These are phyloP conservation scores for Liolophura sinensis DNA, from an alignment of 1,140 invertebrate species.

Conservation along the genomic window DNA sequence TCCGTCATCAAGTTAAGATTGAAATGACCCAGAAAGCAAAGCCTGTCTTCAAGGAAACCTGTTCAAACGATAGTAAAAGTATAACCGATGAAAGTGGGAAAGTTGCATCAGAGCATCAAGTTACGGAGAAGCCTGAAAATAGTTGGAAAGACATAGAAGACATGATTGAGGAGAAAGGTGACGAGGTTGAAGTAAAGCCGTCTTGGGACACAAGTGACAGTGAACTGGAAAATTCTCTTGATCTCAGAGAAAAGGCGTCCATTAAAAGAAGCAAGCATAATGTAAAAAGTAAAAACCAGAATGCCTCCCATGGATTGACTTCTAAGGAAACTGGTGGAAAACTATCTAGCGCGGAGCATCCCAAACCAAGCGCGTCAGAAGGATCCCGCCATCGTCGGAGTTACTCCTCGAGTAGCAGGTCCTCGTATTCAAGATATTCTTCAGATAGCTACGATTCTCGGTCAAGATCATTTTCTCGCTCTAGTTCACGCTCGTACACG, in stretches of 20 bases:
- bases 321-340: constrained; percentile 2
- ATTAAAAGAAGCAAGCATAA: constrained; percentile 16
- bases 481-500: constrained; percentile 27
- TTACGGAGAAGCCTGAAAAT: constrained; percentile 25
- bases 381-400: constrained; percentile 13
- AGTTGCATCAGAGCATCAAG: constrained; percentile 17
- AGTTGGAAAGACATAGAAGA: constrained; percentile 50
- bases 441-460: constrained; percentile 26
- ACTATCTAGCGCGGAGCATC: background rate
- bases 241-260: constrained; percentile 11
- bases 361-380: background rate
- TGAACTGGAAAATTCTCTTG: constrained; percentile 34
- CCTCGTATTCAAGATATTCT: constrained; percentile 25
- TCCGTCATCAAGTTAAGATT: background rate
- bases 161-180: constrained; percentile 37
- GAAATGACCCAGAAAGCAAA: constrained; percentile 9
- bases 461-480: constrained; percentile 27
- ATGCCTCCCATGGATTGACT: background rate
- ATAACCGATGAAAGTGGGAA: constrained; percentile 11
- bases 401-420: constrained; percentile 25
- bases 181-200: constrained; percentile 39
- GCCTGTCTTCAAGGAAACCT: constrained; percentile 12
- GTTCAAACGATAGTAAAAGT: constrained; percentile 17
- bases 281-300: constrained; percentile 14
- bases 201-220: constrained; percentile 56